Conservation (phyloP, 2,888 invertebrate genomes). For the Cabera pusaria region DNA sequence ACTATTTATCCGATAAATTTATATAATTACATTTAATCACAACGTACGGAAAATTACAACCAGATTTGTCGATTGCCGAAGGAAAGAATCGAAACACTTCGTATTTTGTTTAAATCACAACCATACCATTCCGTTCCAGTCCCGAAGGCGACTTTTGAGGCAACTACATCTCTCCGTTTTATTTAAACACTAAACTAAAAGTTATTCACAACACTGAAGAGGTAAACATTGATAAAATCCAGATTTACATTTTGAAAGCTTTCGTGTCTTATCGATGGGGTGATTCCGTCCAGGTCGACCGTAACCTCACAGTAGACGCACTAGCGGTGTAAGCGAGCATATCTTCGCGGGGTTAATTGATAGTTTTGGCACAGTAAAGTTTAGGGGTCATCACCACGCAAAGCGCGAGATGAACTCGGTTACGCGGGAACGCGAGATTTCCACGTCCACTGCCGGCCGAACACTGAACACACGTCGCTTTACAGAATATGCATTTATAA, state of each 20-base stretch:
- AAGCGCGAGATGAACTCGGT: slow-evolving; percentile 53
- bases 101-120: slow-evolving; percentile 64
- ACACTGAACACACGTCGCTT: slow-evolving; percentile 60
- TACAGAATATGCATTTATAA: slow-evolving; percentile 68
- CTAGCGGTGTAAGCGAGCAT: slow-evolving; percentile 43
- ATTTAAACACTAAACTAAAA: slow-evolving; percentile 55
- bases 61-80: slow-evolving; percentile 55
- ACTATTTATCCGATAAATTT: slow-evolving; percentile 50
- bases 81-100: slow-evolving; percentile 44
- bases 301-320: slow-evolving; percentile 49
- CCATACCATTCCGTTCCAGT: slow-evolving; percentile 56
- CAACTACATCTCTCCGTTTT: slow-evolving; percentile 52
- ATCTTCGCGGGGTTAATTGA: slow-evolving; percentile 49
- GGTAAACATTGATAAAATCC: slow-evolving; percentile 73
- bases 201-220: slow-evolving; percentile 81
- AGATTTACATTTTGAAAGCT: slow-evolving; percentile 68
- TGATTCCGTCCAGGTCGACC: slow-evolving; percentile 56
- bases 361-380: slow-evolving; percentile 68
- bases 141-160: slow-evolving; percentile 39
- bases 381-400: slow-evolving; percentile 55
- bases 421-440: slow-evolving; percentile 52
- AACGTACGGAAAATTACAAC: slow-evolving; percentile 73
- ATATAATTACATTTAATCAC: slow-evolving; percentile 70
- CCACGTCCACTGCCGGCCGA: slow-evolving; percentile 51
- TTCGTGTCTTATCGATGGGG: slow-evolving; percentile 38